Conservation (phyloP, 92 coral and sea anemone genomes). For the Epizoanthus scotinus region DNA sequence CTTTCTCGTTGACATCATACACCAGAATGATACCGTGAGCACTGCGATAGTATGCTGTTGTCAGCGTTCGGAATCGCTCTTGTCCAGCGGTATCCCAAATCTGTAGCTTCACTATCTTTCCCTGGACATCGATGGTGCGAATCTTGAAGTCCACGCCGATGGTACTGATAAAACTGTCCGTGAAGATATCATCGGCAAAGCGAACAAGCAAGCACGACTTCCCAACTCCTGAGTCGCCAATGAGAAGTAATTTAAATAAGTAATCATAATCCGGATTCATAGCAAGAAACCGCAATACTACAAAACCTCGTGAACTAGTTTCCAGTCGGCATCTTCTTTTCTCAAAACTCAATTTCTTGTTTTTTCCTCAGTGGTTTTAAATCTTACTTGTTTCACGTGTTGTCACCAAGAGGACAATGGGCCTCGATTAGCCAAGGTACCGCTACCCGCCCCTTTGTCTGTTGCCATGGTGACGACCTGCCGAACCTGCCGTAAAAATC, state of each 20-base stretch:
- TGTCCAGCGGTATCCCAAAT: constrained; percentile 99
- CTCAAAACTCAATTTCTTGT: not conserved
- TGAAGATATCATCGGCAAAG: constrained; percentile 96
- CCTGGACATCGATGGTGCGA: constrained; percentile 81
- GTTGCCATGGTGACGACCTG: constrained; percentile 12
- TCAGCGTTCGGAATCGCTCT: constrained; percentile 92
- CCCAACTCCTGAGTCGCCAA: constrained; percentile 99
- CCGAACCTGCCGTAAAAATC: constrained; percentile 2
- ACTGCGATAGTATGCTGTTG: constrained; percentile 97
- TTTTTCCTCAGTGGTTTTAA: not conserved
- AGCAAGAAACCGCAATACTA: not conserved
- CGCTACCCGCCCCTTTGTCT: constrained; percentile 25
- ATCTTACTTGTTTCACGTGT: not conserved
- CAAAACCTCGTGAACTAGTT: not conserved
- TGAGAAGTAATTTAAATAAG: constrained; percentile 85
- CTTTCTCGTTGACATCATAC: constrained; percentile 91
- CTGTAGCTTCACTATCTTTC: constrained; percentile 83
- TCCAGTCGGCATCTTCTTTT: not conserved
- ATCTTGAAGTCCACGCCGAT: constrained; percentile 99
- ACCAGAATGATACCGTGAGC: constrained; percentile 95
- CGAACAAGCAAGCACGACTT: constrained; percentile 96
- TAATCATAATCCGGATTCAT: constrained; percentile 98
- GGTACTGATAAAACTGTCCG: constrained; percentile 93
- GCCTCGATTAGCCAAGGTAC: not conserved
- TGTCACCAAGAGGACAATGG: not conserved